phyloP scores from a whole-genome alignment of 2,113 vertebrate species.

The Rhagologus leucostigma region DNA sequence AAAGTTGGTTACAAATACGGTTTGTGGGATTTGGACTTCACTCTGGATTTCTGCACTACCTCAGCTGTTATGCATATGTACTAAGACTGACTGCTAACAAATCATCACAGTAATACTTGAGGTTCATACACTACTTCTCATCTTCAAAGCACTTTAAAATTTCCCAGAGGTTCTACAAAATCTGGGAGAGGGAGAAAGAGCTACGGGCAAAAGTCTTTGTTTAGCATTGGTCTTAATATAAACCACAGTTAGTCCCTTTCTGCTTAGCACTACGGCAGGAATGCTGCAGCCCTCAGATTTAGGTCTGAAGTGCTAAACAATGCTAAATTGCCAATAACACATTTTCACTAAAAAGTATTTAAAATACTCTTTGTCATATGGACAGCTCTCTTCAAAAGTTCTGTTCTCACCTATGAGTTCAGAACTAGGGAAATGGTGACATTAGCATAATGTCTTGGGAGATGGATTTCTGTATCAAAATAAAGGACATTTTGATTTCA shows the following conservation, averaged over 20 bases:
- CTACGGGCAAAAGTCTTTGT: neutral
- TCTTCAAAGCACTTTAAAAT: slow-evolving; percentile 51
- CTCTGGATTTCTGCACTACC: slow-evolving; percentile 6
- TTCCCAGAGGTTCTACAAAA: slow-evolving; percentile 48
- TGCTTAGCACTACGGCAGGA: neutral
- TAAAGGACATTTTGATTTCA: neutral
- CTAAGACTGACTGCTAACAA: slow-evolving; percentile 36
- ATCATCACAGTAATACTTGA: slow-evolving; percentile 27
- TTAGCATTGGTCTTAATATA: neutral
- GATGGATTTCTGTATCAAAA: neutral
- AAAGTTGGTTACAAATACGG: neutral
- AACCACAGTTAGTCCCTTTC: neutral
- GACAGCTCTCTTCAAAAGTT: neutral
- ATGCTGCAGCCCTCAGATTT: neutral
- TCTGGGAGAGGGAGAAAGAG: neutral
- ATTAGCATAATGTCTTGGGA: neutral
- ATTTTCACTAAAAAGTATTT: slow-evolving; percentile 10
- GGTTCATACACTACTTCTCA: slow-evolving; percentile 17
- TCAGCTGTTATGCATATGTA: slow-evolving; percentile 56
- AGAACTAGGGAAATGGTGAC: neutral
- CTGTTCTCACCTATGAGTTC: slow-evolving; percentile 18
- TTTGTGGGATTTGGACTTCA: neutral
- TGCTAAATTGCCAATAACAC: neutral
- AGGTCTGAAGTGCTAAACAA: slow-evolving; percentile 34
- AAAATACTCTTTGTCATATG: neutral